Conservation (phyloP, 2,113 vertebrate genomes). For the Stigmatopora argus region DNA sequence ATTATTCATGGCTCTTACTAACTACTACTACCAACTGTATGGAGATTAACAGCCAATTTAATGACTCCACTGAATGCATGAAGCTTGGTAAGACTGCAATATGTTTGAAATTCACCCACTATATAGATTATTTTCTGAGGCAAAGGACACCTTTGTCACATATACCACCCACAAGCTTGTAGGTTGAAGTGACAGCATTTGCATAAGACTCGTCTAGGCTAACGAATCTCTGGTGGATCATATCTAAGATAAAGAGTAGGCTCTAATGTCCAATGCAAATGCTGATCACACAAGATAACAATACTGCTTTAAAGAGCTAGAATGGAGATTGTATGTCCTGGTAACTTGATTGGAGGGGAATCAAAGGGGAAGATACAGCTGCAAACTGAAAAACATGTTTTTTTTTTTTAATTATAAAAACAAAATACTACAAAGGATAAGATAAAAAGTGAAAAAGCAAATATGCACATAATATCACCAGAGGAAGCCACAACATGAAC, state of each 20-base stretch:
- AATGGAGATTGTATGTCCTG: conserved; percentile 2
- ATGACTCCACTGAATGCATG: conserved; percentile 56
- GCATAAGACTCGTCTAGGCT: conserved; percentile 46
- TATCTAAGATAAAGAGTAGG: conserved; percentile 26
- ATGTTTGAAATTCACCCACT: conserved; percentile 54
- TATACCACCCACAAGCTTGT: conserved; percentile 15
- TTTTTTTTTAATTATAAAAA: too few species aligned
- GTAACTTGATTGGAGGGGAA: too few species aligned
- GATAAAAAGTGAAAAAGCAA: too few species aligned
- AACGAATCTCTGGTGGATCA: conserved; percentile 62
- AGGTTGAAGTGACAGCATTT: conserved; percentile 55
- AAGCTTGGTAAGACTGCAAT: conserved; percentile 31
- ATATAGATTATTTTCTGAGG: conserved; percentile 46
- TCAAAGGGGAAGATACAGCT: too few species aligned
- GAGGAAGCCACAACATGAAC: too few species aligned
- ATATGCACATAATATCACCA: too few species aligned
- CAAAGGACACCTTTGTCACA: conserved; percentile 34
- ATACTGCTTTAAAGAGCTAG: conserved; percentile 22
- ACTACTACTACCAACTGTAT: conserved; percentile 48
- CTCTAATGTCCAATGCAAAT: conserved; percentile 44
- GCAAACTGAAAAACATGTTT: too few species aligned
- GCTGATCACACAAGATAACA: conserved; percentile 19
- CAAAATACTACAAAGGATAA: too few species aligned
- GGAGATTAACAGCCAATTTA: conserved; percentile 56
- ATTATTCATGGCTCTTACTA: conserved; percentile 52